phyloP scores from a whole-genome alignment of 1,140 invertebrate species.

The Lethocerus indicus region DNA sequence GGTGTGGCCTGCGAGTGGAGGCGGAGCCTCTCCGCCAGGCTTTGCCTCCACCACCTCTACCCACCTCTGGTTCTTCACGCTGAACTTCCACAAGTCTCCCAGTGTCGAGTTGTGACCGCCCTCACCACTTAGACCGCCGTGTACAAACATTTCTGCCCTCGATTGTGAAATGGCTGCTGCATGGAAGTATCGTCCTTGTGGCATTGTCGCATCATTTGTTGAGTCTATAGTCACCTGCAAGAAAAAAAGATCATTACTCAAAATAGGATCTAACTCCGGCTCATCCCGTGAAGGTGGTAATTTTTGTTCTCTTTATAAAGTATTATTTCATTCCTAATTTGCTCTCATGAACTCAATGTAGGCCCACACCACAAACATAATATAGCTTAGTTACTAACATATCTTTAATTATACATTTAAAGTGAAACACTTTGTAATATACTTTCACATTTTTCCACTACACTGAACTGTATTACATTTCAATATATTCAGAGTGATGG shows the following conservation, averaged over 20 bases:
- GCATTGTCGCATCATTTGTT: slow-evolving; percentile 67
- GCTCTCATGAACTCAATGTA: too few relatives aligned
- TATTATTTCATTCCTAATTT: too few relatives aligned
- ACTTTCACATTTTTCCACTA: too few relatives aligned
- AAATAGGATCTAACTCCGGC: too few relatives aligned
- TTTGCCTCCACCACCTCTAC: slow-evolving; percentile 39
- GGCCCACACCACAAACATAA: too few relatives aligned
- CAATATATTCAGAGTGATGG: too few relatives aligned
- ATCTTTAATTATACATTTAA: too few relatives aligned
- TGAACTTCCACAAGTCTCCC: slow-evolving; percentile 86
- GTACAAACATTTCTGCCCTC: slow-evolving; percentile 73
- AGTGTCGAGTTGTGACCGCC: slow-evolving; percentile 41
- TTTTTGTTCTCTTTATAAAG: too few relatives aligned
- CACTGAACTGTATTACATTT: too few relatives aligned
- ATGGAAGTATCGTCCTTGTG: slow-evolving; percentile 72
- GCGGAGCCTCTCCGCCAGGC: slow-evolving; percentile 26
- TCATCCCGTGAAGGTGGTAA: too few relatives aligned
- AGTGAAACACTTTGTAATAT: too few relatives aligned
- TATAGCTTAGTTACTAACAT: too few relatives aligned
- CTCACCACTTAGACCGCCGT: slow-evolving; percentile 60
- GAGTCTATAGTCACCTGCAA: slow-evolving; percentile 57
- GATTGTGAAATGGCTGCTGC: slow-evolving; percentile 71
- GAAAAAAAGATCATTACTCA: neutral
- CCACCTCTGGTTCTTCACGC: slow-evolving; percentile 74
- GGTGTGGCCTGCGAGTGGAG: slow-evolving; percentile 70